Conservation (phyloP, 2,888 invertebrate species). For the Andricus curvator region DNA sequence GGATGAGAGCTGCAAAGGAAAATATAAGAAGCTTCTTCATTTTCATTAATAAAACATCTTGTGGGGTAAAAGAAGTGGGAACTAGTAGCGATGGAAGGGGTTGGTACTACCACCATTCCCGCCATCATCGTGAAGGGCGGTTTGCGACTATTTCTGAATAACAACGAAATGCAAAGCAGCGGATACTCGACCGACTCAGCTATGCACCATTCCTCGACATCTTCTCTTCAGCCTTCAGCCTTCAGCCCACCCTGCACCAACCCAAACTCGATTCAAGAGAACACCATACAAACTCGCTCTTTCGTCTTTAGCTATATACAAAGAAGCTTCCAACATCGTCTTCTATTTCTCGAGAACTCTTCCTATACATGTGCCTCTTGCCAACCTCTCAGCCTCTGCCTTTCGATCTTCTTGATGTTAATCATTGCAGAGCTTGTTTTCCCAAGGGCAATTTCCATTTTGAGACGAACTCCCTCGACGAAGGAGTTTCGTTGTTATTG, state of each 20-base stretch:
- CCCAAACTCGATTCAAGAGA: conserved; percentile 13
- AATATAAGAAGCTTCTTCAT: conserved; percentile 63
- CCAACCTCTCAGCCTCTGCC: conserved; percentile 30
- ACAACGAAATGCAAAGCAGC: conserved; percentile 71
- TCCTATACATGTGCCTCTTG: conserved; percentile 27
- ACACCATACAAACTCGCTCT: conserved; percentile 24
- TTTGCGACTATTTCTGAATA: conserved; percentile 71
- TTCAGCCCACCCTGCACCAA: conserved; percentile 42
- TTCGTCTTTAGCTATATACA: conserved; percentile 36
- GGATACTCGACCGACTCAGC: conserved; percentile 52
- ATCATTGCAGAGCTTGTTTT: conserved; percentile 40
- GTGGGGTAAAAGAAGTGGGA: conserved; percentile 53
- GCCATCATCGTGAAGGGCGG: conserved; percentile 49
- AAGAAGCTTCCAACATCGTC: conserved; percentile 32
- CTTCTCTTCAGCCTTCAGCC: conserved; percentile 42
- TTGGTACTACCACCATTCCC: conserved; percentile 5
- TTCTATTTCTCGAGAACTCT: conserved; percentile 38
- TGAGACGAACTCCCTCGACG: not conserved
- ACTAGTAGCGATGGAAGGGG: conserved; percentile 29
- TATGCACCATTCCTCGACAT: conserved; percentile 52
- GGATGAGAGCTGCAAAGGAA: conserved; percentile 53
- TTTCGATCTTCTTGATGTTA: conserved; percentile 40
- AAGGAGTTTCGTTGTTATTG: conserved; percentile 15
- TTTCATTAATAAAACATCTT: conserved; percentile 72
- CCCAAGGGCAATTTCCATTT: conserved; percentile 39